Evolutionary conservation across 2,797 vertebrate genomes (phyloP).

Genomic region (Clarias platycephalus): DNA sequence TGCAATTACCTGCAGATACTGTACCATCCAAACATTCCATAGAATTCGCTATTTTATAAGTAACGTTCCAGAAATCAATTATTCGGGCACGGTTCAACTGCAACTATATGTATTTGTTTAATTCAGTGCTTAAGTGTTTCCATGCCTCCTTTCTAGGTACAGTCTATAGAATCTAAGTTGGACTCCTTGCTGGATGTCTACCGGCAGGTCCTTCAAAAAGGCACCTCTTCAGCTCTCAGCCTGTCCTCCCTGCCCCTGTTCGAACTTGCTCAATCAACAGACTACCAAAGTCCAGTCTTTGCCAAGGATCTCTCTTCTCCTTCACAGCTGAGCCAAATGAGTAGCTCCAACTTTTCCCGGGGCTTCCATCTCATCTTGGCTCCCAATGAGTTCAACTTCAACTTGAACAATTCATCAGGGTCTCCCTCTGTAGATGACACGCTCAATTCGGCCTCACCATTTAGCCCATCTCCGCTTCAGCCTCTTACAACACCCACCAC

Average conservation of each 20-base stretch:
- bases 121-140: background rate
- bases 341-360: slow-evolving; percentile 79
- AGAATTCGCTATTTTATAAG: background rate
- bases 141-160: slow-evolving; percentile 76
- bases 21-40: background rate
- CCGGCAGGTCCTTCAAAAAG: slow-evolving; percentile 90
- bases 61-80: background rate
- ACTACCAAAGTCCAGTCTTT: slow-evolving; percentile 84
- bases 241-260: slow-evolving; percentile 89
- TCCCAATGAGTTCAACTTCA: slow-evolving; percentile 70
- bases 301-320: slow-evolving; percentile 80
- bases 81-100: background rate
- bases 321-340: slow-evolving; percentile 77
- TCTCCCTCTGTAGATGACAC: slow-evolving; percentile 32
- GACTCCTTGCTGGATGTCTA: slow-evolving; percentile 95
- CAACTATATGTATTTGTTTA: background rate
- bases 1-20: background rate
- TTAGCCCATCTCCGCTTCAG: slow-evolving; percentile 48
- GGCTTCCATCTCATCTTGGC: slow-evolving; percentile 82
- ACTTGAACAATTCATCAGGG: slow-evolving; percentile 43
- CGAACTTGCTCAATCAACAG: slow-evolving; percentile 86
- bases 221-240: slow-evolving; percentile 81
- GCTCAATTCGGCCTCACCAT: slow-evolving; percentile 34
- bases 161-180: slow-evolving; percentile 96
- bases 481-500: slow-evolving; percentile 52